Conservation (phyloP, 2,113 vertebrate genomes). For the Planiliza haematocheilus region DNA sequence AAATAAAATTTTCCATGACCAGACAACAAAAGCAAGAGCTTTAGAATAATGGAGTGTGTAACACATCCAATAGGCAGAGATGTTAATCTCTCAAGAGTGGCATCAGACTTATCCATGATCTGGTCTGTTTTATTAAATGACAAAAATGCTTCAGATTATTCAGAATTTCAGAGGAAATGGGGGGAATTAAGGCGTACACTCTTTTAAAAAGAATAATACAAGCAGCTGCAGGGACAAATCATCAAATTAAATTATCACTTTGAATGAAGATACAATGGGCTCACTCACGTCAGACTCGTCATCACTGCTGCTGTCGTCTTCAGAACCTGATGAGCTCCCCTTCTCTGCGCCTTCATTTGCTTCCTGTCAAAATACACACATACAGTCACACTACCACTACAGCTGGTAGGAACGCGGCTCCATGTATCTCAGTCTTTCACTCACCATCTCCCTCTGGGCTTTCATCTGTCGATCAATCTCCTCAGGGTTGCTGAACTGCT, state of each 20-base stretch:
- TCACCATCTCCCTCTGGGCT: constrained; percentile 82
- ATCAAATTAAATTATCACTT: too few species aligned
- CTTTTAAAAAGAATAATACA: too few species aligned
- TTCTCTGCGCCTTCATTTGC: constrained; percentile 74
- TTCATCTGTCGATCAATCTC: constrained; percentile 87
- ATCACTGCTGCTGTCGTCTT: constrained; percentile 85
- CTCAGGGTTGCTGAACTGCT: constrained; percentile 87
- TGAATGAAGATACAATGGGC: too few species aligned
- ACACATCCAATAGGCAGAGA: too few species aligned
- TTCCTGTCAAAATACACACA: constrained; percentile 69
- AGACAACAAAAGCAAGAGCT: background rate
- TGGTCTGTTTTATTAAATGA: too few species aligned
- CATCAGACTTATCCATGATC: too few species aligned
- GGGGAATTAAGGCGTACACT: too few species aligned
- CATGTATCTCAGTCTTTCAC: background rate
- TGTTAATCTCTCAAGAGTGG: too few species aligned
- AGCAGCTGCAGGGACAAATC: too few species aligned
- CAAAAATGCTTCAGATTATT: too few species aligned
- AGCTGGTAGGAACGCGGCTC: background rate
- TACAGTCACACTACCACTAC: background rate
- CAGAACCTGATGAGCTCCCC: constrained; percentile 73
- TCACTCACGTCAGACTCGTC: constrained; percentile 79
- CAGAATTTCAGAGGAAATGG: too few species aligned
- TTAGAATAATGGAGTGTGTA: too few species aligned
- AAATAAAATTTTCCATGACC: background rate